phyloP scores from a whole-genome alignment of 2,888 invertebrate species.

The Dione vanillae region DNA sequence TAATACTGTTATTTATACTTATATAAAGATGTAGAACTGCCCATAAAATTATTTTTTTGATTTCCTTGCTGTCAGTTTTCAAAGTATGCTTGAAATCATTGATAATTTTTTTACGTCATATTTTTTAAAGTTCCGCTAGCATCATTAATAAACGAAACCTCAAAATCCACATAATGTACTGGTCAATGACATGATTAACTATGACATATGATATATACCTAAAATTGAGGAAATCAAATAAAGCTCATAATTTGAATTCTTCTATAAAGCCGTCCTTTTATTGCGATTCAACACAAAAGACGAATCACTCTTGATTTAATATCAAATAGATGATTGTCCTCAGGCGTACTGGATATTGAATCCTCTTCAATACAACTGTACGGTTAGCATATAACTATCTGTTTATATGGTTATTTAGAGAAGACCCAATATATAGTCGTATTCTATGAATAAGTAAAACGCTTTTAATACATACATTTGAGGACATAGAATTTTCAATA shows the following conservation, averaged over 20 bases:
- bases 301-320: conserved; percentile 36
- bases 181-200: not conserved
- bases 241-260: not conserved
- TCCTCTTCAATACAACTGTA: conserved; percentile 38
- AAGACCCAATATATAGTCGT: too few relatives aligned
- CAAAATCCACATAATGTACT: too few relatives aligned
- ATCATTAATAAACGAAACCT: not conserved
- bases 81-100: too few relatives aligned
- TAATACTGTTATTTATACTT: too few relatives aligned
- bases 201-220: not conserved
- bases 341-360: conserved; percentile 38
- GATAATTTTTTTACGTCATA: too few relatives aligned
- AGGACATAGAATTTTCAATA: too few relatives aligned
- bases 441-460: too few relatives aligned
- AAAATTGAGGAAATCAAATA: not conserved
- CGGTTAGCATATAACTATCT: conserved; percentile 25
- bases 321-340: conserved; percentile 39
- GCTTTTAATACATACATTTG: too few relatives aligned
- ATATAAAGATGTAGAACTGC: too few relatives aligned
- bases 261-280: conserved; percentile 5
- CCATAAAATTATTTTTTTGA: too few relatives aligned
- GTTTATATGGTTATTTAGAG: too few relatives aligned
- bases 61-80: too few relatives aligned
- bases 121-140: not conserved
- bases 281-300: conserved; percentile 14